phyloP scores from a whole-genome alignment of 2,113 vertebrate genomes.

The Ammodytes dubius region DNA sequence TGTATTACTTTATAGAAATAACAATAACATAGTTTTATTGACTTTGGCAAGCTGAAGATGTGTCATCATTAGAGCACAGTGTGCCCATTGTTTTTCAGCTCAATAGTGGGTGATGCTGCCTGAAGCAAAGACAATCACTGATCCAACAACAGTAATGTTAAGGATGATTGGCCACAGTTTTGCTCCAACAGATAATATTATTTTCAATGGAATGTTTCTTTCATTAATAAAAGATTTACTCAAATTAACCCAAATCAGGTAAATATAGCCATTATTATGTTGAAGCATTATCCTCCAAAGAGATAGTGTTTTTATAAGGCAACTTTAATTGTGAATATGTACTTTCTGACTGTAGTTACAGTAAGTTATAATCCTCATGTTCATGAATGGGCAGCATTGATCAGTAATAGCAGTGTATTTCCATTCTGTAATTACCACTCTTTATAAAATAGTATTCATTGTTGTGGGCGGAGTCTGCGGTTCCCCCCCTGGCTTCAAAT shows the following conservation, averaged over 20 bases:
- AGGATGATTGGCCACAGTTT: slow-evolving; percentile 20
- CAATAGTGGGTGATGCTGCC: slow-evolving; percentile 9
- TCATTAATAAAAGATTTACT: slow-evolving; percentile 9
- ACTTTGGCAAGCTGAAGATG: slow-evolving; percentile 34
- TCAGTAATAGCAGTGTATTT: background rate
- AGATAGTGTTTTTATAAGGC: background rate
- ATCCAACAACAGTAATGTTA: slow-evolving; percentile 34
- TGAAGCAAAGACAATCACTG: slow-evolving; percentile 44
- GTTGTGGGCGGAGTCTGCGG: background rate
- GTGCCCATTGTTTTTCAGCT: slow-evolving; percentile 34
- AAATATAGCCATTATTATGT: slow-evolving; percentile 3
- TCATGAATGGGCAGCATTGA: background rate
- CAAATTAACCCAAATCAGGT: background rate
- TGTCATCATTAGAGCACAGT: slow-evolving; percentile 19
- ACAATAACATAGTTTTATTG: slow-evolving; percentile 25
- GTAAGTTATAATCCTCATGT: background rate
- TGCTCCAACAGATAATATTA: slow-evolving; percentile 7
- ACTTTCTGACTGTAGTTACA: background rate
- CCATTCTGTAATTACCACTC: background rate
- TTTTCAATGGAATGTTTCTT: slow-evolving; percentile 1
- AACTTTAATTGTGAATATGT: slow-evolving; percentile 7
- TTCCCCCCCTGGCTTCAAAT: background rate
- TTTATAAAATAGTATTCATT: background rate
- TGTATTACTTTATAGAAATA: background rate
- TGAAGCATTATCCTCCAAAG: background rate